phyloP scores from a whole-genome alignment of 2,797 vertebrate species.

The Spizella passerina region DNA sequence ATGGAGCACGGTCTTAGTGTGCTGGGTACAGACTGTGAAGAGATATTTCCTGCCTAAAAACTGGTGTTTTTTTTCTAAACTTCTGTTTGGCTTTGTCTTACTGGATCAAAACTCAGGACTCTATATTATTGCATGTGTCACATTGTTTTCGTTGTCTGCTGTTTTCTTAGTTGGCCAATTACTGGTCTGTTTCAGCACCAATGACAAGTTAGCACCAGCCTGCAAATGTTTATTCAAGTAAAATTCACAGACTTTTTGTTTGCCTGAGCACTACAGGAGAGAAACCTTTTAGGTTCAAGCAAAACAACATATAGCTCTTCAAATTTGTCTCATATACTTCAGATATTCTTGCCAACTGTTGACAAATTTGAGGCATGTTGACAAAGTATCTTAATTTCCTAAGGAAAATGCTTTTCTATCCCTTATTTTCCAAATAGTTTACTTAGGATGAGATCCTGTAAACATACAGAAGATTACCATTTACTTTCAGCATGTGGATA shows the following conservation, averaged over 20 bases:
- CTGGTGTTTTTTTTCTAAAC: not conserved
- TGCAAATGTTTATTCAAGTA: slow-evolving; percentile 38
- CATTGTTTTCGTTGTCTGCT: slow-evolving; percentile 36
- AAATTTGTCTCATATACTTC: not conserved
- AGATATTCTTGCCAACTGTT: not conserved
- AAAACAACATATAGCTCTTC: not conserved
- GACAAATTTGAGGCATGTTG: not conserved
- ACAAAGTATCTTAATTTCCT: not conserved
- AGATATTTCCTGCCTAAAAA: not conserved
- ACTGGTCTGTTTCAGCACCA: slow-evolving; percentile 18
- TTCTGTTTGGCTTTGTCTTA: not conserved
- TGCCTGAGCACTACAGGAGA: slow-evolving; percentile 11
- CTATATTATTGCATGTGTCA: not conserved
- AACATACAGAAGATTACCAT: not conserved
- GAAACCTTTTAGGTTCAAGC: not conserved
- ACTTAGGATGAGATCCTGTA: not conserved
- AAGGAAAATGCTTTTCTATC: not conserved
- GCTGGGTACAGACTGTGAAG: not conserved
- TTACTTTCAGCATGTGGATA: accelerated
- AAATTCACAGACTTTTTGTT: slow-evolving; percentile 45
- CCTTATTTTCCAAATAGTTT: not conserved
- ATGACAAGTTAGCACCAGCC: slow-evolving; percentile 46
- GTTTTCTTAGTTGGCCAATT: slow-evolving; percentile 25
- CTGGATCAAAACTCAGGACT: not conserved
- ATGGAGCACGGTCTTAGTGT: not conserved